Evolutionary conservation across 2,797 vertebrate genomes (phyloP).

Genomic region (Arremon aurantiirostris): DNA sequence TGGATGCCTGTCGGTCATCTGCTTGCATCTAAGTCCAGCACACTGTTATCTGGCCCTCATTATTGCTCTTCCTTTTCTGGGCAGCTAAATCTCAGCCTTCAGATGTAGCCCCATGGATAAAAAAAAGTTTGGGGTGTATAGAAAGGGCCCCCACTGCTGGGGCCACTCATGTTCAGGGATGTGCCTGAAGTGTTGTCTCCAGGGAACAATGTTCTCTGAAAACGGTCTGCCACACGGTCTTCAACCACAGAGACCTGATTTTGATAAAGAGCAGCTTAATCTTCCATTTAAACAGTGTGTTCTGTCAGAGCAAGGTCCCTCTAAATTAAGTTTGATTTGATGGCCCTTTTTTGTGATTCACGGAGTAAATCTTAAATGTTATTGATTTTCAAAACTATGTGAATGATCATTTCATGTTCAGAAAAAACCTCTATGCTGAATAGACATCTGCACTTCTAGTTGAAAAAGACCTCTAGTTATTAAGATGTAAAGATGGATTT

Average conservation of each 20-base stretch:
- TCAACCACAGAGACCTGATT: not conserved
- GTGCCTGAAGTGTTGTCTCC: not conserved
- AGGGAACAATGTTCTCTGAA: not conserved
- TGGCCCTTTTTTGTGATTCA: not conserved
- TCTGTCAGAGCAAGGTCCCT: not conserved
- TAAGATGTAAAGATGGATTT: not conserved
- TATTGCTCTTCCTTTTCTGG: not conserved
- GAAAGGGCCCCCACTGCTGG: not conserved
- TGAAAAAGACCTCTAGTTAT: not conserved
- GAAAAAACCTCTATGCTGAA: not conserved
- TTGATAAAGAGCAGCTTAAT: not conserved
- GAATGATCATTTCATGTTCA: not conserved
- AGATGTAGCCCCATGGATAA: not conserved
- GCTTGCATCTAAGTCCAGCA: not conserved
- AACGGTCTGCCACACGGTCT: not conserved
- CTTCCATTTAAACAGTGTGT: not conserved
- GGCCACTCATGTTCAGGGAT: not conserved
- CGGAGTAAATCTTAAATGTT: not conserved
- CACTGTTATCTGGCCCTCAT: not conserved
- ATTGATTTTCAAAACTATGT: not conserved
- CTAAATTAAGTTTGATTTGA: not conserved
- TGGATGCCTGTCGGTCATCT: fast-evolving
- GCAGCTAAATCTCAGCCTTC: not conserved
- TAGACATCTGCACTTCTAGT: not conserved
- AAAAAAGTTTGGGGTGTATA: not conserved